phyloP scores from a whole-genome alignment of 2,888 invertebrate species.

The Girardia tigrina region DNA sequence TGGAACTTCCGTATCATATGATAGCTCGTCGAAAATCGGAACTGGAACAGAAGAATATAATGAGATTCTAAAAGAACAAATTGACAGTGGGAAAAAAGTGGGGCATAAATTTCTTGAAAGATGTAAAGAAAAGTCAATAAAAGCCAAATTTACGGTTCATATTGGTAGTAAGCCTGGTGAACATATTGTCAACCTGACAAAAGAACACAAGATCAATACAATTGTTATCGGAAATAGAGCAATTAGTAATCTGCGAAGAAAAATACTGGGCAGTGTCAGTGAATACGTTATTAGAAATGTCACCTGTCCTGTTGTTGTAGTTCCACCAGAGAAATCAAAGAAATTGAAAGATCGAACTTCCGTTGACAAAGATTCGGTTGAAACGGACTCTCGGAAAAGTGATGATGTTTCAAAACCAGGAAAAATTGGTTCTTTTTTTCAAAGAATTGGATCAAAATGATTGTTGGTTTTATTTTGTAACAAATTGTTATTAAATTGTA shows the following conservation, averaged over 20 bases:
- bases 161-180: constrained; percentile 31
- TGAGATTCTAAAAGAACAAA: constrained; percentile 21
- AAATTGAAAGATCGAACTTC: constrained; percentile 24
- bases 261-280: constrained; percentile 33
- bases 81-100: constrained; percentile 28
- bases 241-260: constrained; percentile 31
- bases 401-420: background rate
- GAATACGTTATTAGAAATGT: constrained; percentile 31
- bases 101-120: constrained; percentile 24
- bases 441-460: background rate
- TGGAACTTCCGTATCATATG: constrained; percentile 27
- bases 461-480: too few species aligned
- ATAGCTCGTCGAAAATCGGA: constrained; percentile 16
- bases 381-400: background rate
- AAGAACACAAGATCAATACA: constrained; percentile 31
- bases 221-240: constrained; percentile 32
- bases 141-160: constrained; percentile 32
- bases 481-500: too few species aligned
- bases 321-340: constrained; percentile 38
- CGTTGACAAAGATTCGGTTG: background rate
- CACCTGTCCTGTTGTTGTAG: constrained; percentile 37
- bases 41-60: constrained; percentile 23
- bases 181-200: constrained; percentile 24
- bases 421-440: constrained; percentile 11
- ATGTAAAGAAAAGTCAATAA: constrained; percentile 29